phyloP scores from a whole-genome alignment of 2,113 vertebrate genomes.

The Collichthys lucidus region DNA sequence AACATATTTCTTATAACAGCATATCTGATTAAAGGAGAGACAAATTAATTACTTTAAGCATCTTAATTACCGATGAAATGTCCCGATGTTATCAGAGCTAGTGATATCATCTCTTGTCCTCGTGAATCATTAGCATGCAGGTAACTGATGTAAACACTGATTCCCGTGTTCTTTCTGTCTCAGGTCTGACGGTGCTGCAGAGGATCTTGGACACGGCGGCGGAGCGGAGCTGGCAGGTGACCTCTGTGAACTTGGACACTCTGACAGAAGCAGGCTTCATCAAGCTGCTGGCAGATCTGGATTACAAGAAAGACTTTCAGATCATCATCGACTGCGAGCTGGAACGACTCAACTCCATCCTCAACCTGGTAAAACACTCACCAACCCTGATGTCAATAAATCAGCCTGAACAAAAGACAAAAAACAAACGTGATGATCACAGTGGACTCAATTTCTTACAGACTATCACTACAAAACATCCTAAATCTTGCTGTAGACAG shows the following conservation, averaged over 20 bases:
- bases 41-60: background rate
- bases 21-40: background rate
- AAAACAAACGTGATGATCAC: background rate
- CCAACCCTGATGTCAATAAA: background rate
- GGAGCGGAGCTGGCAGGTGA: constrained; percentile 95
- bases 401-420: too few species aligned
- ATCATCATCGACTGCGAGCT: constrained; percentile 95
- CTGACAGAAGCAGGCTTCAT: constrained; percentile 91
- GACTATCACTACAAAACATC: background rate
- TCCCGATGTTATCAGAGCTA: background rate
- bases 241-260: constrained; percentile 92
- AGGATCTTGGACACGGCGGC: constrained; percentile 96
- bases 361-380: constrained; percentile 88
- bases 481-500: too few species aligned
- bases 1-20: too few species aligned
- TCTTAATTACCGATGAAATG: background rate
- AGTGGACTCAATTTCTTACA: background rate
- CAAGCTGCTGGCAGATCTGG: constrained; percentile 92
- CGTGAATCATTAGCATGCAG: background rate
- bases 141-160: background rate
- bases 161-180: background rate
- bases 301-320: constrained; percentile 93
- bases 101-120: background rate
- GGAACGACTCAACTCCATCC: constrained; percentile 91
- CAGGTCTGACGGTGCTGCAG: constrained; percentile 94